Base-by-base conservation (phyloP, 2,113 vertebrate genomes). In the Dascyllus trimaculatus region DNA sequence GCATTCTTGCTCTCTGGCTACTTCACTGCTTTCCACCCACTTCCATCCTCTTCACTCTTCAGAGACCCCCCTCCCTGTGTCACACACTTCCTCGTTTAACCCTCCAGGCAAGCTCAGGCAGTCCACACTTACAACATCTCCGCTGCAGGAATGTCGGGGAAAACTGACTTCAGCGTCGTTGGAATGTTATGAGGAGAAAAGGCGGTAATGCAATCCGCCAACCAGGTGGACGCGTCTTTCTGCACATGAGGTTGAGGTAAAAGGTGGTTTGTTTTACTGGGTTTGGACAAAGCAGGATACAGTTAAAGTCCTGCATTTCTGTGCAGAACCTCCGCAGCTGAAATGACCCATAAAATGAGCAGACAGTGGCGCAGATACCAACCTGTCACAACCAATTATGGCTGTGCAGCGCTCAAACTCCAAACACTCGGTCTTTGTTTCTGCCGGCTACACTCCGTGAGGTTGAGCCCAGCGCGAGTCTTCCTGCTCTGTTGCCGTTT, bases 331-430 rank as follows among this genome's bases (percentile, higher is more conserved):
- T 62, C 63, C 64, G 45, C 58, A 52, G 75, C 32, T 88, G 84
- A 90, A 90, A 72, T 90, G 88, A 92, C 75, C 88, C 80, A 73
- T 78, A 68, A 88, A 89, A 85, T 85, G 72, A 86, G 29, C 64
- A 68, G 60, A 88, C 69, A 79, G 75, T 26, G 60, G 64, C 29
- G 43, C 45, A 81, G 78, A 90, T 85, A 78, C 89, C 85, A 75
- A 53, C 43, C 71, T 87, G 88, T 88, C 92, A 90, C 59, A 65
- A 48, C 29, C 38, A 56, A 76, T 92, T 90, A 91, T 52, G 71
- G 59, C 88, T 51, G 81, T 61, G 3, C 9, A 0, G 38, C 21
- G 53, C 69, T 82, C 64, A 81, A 46, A 19, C 53, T 32, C 40
- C 29, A 1, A 18, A 67, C 57, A 45, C 66, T 62, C 60, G 18